Conservation (phyloP, 2,888 invertebrate species). For the Vesta saturnalis region DNA sequence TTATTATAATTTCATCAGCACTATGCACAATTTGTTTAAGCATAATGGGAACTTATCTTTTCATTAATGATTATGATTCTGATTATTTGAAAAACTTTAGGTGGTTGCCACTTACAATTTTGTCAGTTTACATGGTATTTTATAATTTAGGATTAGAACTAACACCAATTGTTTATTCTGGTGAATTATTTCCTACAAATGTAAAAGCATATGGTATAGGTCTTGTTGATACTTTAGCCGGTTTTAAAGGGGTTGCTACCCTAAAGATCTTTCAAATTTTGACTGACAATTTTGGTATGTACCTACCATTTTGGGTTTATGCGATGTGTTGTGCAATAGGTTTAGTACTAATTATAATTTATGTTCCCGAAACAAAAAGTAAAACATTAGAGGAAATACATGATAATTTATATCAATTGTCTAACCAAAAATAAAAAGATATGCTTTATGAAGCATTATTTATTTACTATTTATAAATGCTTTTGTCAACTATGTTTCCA, state of each 20-base stretch:
- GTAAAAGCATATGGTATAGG: constrained; percentile 68
- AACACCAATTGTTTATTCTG: constrained; percentile 64
- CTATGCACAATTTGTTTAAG: constrained; percentile 60
- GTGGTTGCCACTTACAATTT: constrained; percentile 63
- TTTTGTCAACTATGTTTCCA: no score
- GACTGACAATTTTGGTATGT: constrained; percentile 68
- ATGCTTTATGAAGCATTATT: no score
- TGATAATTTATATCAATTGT: no score
- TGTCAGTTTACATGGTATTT: constrained; percentile 63
- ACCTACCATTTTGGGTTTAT: constrained; percentile 73
- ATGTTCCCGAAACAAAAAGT: constrained; percentile 76
- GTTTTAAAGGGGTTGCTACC: constrained; percentile 62
- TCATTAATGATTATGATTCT: constrained; percentile 58
- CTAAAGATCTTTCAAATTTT: constrained; percentile 65
- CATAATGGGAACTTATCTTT: constrained; percentile 61
- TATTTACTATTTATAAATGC: no score
- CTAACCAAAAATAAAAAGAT: no score
- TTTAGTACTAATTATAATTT: constrained; percentile 67
- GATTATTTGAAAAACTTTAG: constrained; percentile 55
- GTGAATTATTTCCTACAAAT: constrained; percentile 67
- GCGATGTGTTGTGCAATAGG: constrained; percentile 69
- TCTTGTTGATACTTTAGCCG: constrained; percentile 65
- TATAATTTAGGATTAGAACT: constrained; percentile 66
- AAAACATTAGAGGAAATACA: constrained; percentile 74
- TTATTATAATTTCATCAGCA: constrained; percentile 67